phyloP scores from a whole-genome alignment of 2,113 vertebrate genomes.

The Tauraco erythrolophus region DNA sequence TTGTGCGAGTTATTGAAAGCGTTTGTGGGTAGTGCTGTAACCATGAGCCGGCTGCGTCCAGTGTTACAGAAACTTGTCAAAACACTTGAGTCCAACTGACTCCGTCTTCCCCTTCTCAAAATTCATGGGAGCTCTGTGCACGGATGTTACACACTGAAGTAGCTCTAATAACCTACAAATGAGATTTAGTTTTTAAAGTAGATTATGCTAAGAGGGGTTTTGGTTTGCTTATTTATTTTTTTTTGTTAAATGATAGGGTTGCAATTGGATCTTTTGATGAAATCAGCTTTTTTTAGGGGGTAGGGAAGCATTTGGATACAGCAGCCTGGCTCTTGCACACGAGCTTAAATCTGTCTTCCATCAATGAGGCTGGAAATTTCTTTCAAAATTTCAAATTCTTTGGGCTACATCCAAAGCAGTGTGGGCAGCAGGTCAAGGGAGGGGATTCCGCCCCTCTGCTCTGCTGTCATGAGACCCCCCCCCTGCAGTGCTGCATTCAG shows the following conservation, averaged over 20 bases:
- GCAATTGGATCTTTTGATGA: constrained; percentile 28
- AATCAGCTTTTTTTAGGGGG: background rate
- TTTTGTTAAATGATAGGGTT: background rate
- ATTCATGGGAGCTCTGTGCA: background rate
- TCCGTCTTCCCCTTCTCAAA: background rate
- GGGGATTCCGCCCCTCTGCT: too few species aligned
- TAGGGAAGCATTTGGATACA: background rate
- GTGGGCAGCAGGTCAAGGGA: too few species aligned
- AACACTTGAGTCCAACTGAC: background rate
- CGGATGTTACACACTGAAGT: background rate
- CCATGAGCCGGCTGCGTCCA: background rate
- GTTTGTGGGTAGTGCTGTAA: background rate
- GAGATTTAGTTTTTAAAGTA: constrained; percentile 42
- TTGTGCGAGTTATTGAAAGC: background rate
- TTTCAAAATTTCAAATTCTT: too few species aligned
- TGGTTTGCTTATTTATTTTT: background rate
- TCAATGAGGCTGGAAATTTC: background rate
- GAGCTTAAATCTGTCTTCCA: constrained; percentile 11
- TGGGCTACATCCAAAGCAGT: too few species aligned
- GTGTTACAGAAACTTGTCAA: background rate
- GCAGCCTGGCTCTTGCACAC: background rate
- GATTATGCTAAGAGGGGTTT: background rate
- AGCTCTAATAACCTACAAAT: constrained; percentile 29
- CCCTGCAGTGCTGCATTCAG: too few species aligned
- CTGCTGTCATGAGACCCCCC: too few species aligned